A percentile compares a stretch with the other conserved stretches of the same genome.
Evolutionary conservation across 2,113 vertebrate species (phyloP).

Genomic region (Antennarius striatus): DNA sequence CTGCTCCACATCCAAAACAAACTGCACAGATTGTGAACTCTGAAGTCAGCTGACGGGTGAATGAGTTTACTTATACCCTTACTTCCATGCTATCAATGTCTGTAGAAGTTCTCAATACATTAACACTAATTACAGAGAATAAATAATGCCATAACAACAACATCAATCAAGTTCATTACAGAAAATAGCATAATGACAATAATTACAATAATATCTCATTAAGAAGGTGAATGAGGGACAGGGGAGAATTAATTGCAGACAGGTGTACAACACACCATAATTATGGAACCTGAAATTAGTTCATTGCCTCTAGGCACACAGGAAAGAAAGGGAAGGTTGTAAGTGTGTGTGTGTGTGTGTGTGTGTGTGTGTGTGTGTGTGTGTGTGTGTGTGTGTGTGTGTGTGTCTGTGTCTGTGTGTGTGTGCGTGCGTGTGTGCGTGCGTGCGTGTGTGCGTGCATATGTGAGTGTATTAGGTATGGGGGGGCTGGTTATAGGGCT

Average conservation of each 20-base stretch:
- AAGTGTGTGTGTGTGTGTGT: slow-evolving; percentile 34
- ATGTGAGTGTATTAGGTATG: too few relatives aligned
- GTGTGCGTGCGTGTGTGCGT: slow-evolving; percentile 4
- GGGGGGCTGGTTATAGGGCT: slow-evolving; percentile 45
- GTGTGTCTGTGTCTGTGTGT: slow-evolving; percentile 3
- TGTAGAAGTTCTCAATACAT: slow-evolving; percentile 45
- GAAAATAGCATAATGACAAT: slow-evolving; percentile 83
- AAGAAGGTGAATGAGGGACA: slow-evolving; percentile 84
- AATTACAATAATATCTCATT: slow-evolving; percentile 86
- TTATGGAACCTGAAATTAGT: slow-evolving; percentile 99
- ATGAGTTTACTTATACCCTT: slow-evolving; percentile 31
- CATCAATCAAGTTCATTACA: slow-evolving; percentile 82
- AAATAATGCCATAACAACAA: slow-evolving; percentile 74
- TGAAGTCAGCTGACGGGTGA: slow-evolving; percentile 73
- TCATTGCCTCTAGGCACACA: slow-evolving; percentile 91
- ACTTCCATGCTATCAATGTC: slow-evolving; percentile 71
- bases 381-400: slow-evolving; percentile 14
- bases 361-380: slow-evolving; percentile 28
- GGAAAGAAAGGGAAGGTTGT: slow-evolving; percentile 57
- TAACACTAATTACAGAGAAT: slow-evolving; percentile 68
- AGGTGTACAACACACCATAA: slow-evolving; percentile 98
- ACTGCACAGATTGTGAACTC: slow-evolving; percentile 81
- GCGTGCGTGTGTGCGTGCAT: slow-evolving; percentile 28
- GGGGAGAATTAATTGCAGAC: slow-evolving; percentile 92
- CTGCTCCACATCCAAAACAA: slow-evolving; percentile 80